A percentile compares a stretch with the other conserved stretches of the same genome.
phyloP scores from a whole-genome alignment of 1,140 invertebrate species.

The Lycorma delicatula region DNA sequence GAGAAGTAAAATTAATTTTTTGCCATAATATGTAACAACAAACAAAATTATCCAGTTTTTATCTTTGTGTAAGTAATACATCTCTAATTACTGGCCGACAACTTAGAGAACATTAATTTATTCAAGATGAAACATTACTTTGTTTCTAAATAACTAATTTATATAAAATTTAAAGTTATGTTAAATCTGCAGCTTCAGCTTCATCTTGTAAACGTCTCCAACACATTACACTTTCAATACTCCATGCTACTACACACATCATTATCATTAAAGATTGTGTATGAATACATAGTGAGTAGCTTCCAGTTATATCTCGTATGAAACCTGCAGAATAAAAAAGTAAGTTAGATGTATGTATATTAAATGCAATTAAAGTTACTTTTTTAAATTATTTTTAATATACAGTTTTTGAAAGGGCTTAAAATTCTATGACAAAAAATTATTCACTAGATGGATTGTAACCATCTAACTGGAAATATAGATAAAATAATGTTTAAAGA shows the following conservation, averaged over 20 bases:
- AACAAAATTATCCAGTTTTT: too few relatives aligned
- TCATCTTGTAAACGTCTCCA: neutral
- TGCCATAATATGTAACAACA: too few relatives aligned
- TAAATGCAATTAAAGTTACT: neutral
- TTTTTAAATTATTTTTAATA: neutral
- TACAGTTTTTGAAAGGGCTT: neutral
- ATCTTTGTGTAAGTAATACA: too few relatives aligned
- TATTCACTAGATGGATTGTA: too few relatives aligned
- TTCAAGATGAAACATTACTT: too few relatives aligned
- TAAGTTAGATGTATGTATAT: neutral
- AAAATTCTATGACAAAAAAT: neutral
- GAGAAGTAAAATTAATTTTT: too few relatives aligned
- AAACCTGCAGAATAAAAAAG: conserved; percentile 45
- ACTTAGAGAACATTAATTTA: too few relatives aligned
- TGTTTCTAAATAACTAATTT: too few relatives aligned
- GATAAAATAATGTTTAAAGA: too few relatives aligned
- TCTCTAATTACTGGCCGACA: too few relatives aligned
- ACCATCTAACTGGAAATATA: too few relatives aligned
- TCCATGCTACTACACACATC: conserved; percentile 55
- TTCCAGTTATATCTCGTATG: conserved; percentile 55
- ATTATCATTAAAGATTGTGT: conserved; percentile 58
- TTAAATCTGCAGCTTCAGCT: neutral
- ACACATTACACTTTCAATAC: conserved; percentile 49
- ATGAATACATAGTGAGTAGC: conserved; percentile 60
- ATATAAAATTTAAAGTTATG: too few relatives aligned